Evolutionary conservation across 2,888 invertebrate genomes (phyloP), one percentile per base, ranked within the genome.

Genomic region (Pyrgus malvae): DNA sequence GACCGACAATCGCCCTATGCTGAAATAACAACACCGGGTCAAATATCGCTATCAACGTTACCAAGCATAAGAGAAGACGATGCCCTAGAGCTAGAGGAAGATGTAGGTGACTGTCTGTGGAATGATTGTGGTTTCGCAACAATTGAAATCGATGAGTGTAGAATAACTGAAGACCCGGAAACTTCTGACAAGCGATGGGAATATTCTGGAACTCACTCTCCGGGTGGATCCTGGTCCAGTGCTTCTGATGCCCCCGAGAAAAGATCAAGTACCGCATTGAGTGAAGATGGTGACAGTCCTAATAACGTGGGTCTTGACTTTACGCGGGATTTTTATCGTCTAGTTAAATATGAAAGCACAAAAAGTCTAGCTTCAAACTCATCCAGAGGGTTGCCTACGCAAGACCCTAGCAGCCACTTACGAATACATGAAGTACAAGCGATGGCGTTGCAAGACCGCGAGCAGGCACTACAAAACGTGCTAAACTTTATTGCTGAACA

Each of bases 321-420:
- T 69, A 95, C 95, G 3, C 88, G 95, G 61, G 95, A 95, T 80
- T 95, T 95, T 78, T 95, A 95, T 75, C 92, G 95, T 25, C 91
- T 95, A 60, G 95, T 95, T 41, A 95, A 95, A 81, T 95, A 95
- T 72, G 95, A 95, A 75, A 95, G 95, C 80, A 95, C 94, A 59
- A 95, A 94, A 76, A 95, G 95, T 76, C 84, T 95, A 72, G 95
- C 94, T 35, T 94, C 94, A 27, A 94, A 93, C 68, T 94, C 94
- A 40, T 94, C 94, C 54, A 91, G 93, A 72, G 93, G 93, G 62
- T 78, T 93, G 37, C 92, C 93, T 7, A 91, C 91, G 3, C 82
- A 75, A 56, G 92, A 92, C 60, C 87, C 89, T 21, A 88, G 72
- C 57, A 86, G 64, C 61, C 86, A 86, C 63, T 73, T 90, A 48